These are phyloP conservation scores for Pseudanteris insignis DNA, from an alignment of 2,888 invertebrate genomes.

Conservation along the genomic window DNA sequence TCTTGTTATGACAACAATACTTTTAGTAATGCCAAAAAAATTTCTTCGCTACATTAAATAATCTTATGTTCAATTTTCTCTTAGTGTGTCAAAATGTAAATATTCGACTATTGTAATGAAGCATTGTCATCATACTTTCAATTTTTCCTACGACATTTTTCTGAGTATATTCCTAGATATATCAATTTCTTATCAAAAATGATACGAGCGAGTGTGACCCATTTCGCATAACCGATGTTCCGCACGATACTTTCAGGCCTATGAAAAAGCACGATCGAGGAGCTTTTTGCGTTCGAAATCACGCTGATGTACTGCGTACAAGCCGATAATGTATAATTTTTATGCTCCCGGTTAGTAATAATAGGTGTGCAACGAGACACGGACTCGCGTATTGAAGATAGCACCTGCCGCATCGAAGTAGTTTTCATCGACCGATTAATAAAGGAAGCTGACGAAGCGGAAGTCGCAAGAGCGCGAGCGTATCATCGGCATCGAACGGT, in stretches of 20 bases:
- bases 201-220: too few relatives aligned
- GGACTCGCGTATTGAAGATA: conserved; percentile 28
- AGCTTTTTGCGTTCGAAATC: neutral
- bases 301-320: conserved; percentile 17
- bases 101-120: too few relatives aligned
- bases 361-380: conserved; percentile 21
- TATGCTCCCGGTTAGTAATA: conserved; percentile 26
- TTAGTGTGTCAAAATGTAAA: too few relatives aligned
- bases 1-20: too few relatives aligned
- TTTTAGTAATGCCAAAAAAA: too few relatives aligned
- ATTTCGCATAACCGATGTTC: neutral
- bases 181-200: too few relatives aligned
- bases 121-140: too few relatives aligned
- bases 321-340: conserved; percentile 24
- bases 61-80: too few relatives aligned
- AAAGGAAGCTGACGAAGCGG: conserved; percentile 56
- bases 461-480: conserved; percentile 48
- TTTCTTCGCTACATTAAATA: too few relatives aligned
- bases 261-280: neutral
- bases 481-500: conserved; percentile 52
- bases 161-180: too few relatives aligned
- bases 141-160: too few relatives aligned
- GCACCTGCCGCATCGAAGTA: conserved; percentile 43
- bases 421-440: conserved; percentile 61
- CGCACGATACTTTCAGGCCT: too few relatives aligned